Conservation (phyloP, 2,113 vertebrate species). For the Pomatostomus ruficeps region DNA sequence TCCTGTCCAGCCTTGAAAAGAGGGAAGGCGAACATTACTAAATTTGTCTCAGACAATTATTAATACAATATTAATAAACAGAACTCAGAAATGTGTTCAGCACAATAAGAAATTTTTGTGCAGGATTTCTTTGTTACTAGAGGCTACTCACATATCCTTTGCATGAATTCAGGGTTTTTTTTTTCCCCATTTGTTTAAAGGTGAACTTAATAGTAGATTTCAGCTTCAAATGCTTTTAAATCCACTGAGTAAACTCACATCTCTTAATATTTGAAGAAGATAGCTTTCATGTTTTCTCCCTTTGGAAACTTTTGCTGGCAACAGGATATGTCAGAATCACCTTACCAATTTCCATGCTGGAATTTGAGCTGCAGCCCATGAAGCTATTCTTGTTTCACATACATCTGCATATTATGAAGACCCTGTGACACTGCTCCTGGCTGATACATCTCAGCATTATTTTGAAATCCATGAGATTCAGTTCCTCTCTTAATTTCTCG, state of each 20-base stretch:
- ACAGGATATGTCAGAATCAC: neutral
- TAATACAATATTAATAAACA: too few species aligned
- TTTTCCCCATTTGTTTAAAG: neutral
- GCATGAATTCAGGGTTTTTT: neutral
- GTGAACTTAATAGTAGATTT: neutral
- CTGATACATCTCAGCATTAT: slow-evolving; percentile 50
- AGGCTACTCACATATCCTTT: too few species aligned
- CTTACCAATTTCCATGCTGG: neutral
- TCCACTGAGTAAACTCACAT: neutral
- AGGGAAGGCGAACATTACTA: neutral
- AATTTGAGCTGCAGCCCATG: neutral
- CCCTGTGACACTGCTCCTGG: neutral
- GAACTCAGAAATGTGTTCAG: neutral
- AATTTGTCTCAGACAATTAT: too few species aligned
- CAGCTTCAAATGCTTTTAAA: neutral
- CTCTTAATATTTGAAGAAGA: neutral
- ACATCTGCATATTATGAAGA: neutral
- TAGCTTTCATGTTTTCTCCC: neutral
- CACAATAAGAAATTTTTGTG: neutral
- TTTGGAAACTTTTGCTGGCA: neutral
- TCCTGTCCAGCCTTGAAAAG: neutral
- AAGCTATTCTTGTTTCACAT: neutral
- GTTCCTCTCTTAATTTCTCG: slow-evolving; percentile 69
- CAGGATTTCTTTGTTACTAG: neutral
- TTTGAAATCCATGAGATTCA: slow-evolving; percentile 62